Conservation (phyloP, 2,797 vertebrate genomes). For the Orientallactaga sibirica region DNA sequence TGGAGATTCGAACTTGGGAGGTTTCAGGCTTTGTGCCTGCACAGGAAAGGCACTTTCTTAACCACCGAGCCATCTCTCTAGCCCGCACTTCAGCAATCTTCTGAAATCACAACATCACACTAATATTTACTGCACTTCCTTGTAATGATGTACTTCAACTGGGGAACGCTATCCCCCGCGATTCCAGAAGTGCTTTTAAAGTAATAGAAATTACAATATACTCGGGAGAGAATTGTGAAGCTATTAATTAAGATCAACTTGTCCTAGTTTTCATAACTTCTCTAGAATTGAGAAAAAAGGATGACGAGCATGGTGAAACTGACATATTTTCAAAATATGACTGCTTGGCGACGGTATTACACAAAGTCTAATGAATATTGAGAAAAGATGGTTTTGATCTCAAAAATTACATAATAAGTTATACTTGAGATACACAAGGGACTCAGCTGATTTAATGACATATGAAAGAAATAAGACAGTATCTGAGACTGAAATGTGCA, state of each 20-base stretch:
- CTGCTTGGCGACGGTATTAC: constrained; percentile 21
- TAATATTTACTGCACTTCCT: constrained; percentile 59
- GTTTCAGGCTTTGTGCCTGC: no score
- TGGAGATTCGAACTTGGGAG: no score
- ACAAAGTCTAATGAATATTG: constrained; percentile 65
- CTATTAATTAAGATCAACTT: constrained; percentile 82
- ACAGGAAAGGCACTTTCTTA: no score
- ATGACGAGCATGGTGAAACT: constrained; percentile 49
- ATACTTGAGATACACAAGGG: constrained; percentile 38
- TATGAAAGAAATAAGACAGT: constrained; percentile 64
- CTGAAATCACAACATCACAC: constrained; percentile 38
- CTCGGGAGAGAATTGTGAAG: constrained; percentile 76
- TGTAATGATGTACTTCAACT: constrained; percentile 60
- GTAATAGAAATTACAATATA: constrained; percentile 75
- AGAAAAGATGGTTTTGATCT: constrained; percentile 70
- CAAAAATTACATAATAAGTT: constrained; percentile 63
- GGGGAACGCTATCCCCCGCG: constrained; percentile 61
- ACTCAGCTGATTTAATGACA: constrained; percentile 64
- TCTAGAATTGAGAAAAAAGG: constrained; percentile 48
- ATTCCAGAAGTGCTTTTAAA: constrained; percentile 73
- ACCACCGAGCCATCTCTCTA: no score
- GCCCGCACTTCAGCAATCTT: neutral
- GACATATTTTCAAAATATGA: constrained; percentile 74
- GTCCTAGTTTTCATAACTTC: constrained; percentile 71
- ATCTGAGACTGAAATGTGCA: constrained; percentile 60